Conservation (phyloP, 2,113 vertebrate genomes). For the Bostrychus sinensis region DNA sequence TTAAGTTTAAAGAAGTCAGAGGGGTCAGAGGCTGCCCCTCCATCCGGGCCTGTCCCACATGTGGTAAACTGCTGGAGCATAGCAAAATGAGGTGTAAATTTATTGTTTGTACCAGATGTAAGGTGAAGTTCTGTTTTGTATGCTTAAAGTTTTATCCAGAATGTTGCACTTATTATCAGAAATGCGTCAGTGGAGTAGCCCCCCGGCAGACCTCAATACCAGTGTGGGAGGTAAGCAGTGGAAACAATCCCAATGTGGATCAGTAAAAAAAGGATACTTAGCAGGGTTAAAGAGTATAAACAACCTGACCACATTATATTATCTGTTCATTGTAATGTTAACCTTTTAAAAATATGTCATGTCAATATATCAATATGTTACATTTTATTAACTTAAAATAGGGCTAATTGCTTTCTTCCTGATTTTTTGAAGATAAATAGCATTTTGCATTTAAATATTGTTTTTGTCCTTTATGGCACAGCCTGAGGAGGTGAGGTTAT, state of each 20-base stretch:
- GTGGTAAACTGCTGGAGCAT: constrained; percentile 65
- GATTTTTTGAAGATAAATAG: too few relatives aligned
- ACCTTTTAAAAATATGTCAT: too few relatives aligned
- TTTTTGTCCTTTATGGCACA: too few relatives aligned
- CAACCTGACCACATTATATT: too few relatives aligned
- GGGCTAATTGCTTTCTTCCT: too few relatives aligned
- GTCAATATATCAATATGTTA: too few relatives aligned
- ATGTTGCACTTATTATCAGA: constrained; percentile 32
- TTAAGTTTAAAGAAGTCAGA: background rate
- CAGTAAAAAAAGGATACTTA: too few relatives aligned
- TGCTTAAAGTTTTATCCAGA: constrained; percentile 48
- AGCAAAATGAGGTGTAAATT: constrained; percentile 56
- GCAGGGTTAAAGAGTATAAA: too few relatives aligned
- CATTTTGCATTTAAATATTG: too few relatives aligned
- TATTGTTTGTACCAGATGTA: constrained; percentile 55
- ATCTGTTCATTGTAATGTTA: too few relatives aligned
- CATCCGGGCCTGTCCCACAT: constrained; percentile 69
- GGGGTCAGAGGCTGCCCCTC: constrained; percentile 47
- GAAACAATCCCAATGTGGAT: background rate
- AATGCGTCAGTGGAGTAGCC: constrained; percentile 46
- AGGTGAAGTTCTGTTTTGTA: constrained; percentile 65
- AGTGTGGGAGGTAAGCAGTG: background rate
- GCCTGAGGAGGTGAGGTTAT: too few relatives aligned
- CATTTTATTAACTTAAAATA: too few relatives aligned
- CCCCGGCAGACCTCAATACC: constrained; percentile 62